Base-by-base conservation (phyloP, 2,113 vertebrate genomes). In the Odontophorus gujanensis region DNA sequence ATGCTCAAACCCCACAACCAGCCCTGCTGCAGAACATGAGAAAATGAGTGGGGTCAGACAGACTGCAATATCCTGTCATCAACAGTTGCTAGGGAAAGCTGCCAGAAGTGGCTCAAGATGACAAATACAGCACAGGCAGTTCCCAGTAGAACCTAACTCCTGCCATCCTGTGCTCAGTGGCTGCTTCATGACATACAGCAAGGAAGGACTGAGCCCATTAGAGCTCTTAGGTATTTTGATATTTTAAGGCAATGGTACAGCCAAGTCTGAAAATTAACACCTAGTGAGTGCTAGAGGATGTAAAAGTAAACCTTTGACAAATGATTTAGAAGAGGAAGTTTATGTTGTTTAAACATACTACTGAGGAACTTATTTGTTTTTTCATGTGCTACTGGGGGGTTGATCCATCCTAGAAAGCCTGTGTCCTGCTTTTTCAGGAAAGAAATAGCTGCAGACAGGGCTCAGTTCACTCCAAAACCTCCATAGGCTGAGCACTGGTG, bases 241-340 rank as follows among this genome's bases (percentile, higher is more conserved):
- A 45, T 24, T 62, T 30, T 26, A 68, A 76, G 22, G 40, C 28
- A 21, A 10, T 18, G 45, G 21, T 74, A 30, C 42, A 71, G n/a
- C 5, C 25, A 30, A 16, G 7, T n/a, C 66, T 84, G 51, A 86
- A 92, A 92, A 79, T 5, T 10, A 89, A 47, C 40, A 62, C 48
- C n/a, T 62, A 11, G 1, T 13, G 51, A 71, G 65, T 1, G 6
- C 3, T 32, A n/a, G 24, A 34, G 12, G 19, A 50, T 55, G 55
- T 55, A 28, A 85, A 94, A 93, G 69, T 3, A 90, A 94, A 73
- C 26, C 7, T 53, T 68, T 38, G n/a, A 25, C 11, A 76, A 67
- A 22, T 6, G 1, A 85, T 51, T 85, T 5, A 9, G 57, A 81
- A 81, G 71, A 38, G 9, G 36, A 87, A 51, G 22, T 47, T 91